Percentiles rank a stretch among this genome's conserved stretches.
These are phyloP conservation scores for Polypedilum pembai DNA, from an alignment of 1,140 invertebrate genomes.

Conservation along the genomic window DNA sequence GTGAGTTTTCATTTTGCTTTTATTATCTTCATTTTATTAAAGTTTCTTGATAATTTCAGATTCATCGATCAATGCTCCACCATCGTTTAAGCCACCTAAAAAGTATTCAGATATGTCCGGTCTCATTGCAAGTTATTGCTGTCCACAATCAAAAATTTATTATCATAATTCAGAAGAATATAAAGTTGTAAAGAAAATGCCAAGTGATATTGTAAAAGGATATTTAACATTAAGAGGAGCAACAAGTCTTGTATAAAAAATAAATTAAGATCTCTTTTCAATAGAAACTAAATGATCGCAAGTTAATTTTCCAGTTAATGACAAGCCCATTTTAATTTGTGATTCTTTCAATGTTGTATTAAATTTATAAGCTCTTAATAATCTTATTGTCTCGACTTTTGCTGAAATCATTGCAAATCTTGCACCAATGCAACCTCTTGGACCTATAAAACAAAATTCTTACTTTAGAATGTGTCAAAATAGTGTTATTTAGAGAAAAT, in stretches of 20 bases:
- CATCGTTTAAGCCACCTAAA: constrained; percentile 81
- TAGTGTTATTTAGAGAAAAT: background rate
- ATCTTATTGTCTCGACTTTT: background rate
- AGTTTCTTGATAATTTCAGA: constrained; percentile 48
- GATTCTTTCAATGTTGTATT: background rate
- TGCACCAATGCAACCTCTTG: background rate
- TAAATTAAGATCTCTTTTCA: background rate
- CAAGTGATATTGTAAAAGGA: constrained; percentile 83
- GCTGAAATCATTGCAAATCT: constrained; percentile 22
- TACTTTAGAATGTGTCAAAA: background rate
- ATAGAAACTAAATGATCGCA: background rate
- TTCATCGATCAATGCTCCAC: constrained; percentile 79
- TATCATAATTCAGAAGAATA: constrained; percentile 82
- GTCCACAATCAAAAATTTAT: constrained; percentile 81
- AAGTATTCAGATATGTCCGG: constrained; percentile 93
- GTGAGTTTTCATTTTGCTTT: background rate
- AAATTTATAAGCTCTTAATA: background rate
- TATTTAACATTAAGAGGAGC: constrained; percentile 79
- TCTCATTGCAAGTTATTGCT: constrained; percentile 75
- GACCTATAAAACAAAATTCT: background rate
- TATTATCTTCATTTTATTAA: background rate
- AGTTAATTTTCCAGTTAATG: background rate
- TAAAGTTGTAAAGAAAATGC: constrained; percentile 68
- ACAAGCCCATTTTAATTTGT: background rate
- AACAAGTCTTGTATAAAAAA: constrained; percentile 69